Evolutionary conservation across 1,140 invertebrate species (phyloP), one percentile per base, ranked within the genome.

Genomic region (Eriosoma lanigerum): DNA sequence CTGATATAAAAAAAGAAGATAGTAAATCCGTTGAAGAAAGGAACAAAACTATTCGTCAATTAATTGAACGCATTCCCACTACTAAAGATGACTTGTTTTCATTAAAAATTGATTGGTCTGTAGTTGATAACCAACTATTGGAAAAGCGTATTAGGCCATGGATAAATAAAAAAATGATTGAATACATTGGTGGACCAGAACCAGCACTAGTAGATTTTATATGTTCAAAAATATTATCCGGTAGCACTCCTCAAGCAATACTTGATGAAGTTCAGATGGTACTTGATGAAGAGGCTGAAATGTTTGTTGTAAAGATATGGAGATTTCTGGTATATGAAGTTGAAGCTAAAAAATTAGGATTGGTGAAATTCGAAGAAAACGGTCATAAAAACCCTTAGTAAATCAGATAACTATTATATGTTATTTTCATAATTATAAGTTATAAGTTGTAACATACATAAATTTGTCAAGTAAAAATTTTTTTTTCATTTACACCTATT

Each of bases 281-380:
- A 88, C 89, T 99, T 83, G 98, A 99, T 87, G 97, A 99, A 86
- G 98, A 99, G 88, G 97, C 98, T 10, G 97, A 99, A 89, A 95
- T 98, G 73, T 99, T 99, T 90, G 96, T 99, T 83, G 96, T 99
- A 54, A 99, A 99, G 91, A 97, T 99, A 95, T 99, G 97, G 98
- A 90, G 98, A 84, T 90, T 99, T 86, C 89, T 99, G 80, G 98
- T 99, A 84, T 99, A 99, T 87, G 97, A 99, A 90, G 96, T 98
- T 83, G 97, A 99, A 91, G 96, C 97, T 60, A 99, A 99, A 87
- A 98, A 98, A 86, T 89, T 93, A 86, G 93, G 92, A 81, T 88
- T 93, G 86, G 90, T 91, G 84, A 93, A 93, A 88, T 92, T 78
- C 5, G 75, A 78, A 78, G 75, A 78, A 78, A 78, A 78, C 29